Conservation (phyloP, 2,888 invertebrate species). For the Drosophila meridionalis region DNA sequence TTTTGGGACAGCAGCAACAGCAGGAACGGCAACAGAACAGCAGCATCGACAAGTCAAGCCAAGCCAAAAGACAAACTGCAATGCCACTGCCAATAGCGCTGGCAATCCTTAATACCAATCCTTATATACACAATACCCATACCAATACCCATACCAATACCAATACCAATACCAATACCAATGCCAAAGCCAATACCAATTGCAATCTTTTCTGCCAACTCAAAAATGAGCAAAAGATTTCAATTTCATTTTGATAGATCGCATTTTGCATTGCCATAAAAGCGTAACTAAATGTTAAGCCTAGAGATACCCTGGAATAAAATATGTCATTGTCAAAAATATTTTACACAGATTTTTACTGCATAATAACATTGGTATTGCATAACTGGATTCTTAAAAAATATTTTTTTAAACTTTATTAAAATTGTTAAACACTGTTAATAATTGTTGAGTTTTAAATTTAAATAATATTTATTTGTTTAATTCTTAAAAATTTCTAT, state of each 20-base stretch:
- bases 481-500: too few species aligned
- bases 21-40: not conserved
- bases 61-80: conserved; percentile 73
- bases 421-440: too few species aligned
- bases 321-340: too few species aligned
- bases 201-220: conserved; percentile 48
- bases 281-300: conserved; percentile 4
- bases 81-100: conserved; percentile 55
- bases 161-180: conserved; percentile 26
- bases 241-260: conserved; percentile 81
- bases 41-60: conserved; percentile 67
- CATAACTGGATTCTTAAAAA: too few species aligned
- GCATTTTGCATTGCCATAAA: conserved; percentile 51
- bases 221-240: conserved; percentile 82
- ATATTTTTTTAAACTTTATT: too few species aligned
- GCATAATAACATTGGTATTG: too few species aligned
- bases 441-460: too few species aligned
- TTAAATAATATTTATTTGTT: too few species aligned
- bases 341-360: too few species aligned
- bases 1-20: conserved; percentile 7
- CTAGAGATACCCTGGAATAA: conserved; percentile 29
- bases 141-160: not conserved
- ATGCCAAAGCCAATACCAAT: conserved; percentile 50
- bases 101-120: conserved; percentile 15
- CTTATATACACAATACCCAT: conserved; percentile 8